Conservation (phyloP, 2,113 vertebrate species). For the Melanerpes aurifrons region DNA sequence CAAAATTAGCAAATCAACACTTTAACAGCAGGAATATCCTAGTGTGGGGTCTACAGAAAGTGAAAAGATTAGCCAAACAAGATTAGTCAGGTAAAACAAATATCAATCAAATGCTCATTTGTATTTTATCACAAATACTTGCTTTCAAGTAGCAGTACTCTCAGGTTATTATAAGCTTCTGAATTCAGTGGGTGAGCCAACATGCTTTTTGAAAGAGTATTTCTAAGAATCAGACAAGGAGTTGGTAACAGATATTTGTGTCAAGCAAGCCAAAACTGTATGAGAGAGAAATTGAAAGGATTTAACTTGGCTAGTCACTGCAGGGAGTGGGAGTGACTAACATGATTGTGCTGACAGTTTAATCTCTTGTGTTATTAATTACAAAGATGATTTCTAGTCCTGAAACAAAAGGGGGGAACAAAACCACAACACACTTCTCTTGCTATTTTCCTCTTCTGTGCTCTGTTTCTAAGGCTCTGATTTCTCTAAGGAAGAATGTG, state of each 20-base stretch:
- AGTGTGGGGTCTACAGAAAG: not conserved
- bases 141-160: not conserved
- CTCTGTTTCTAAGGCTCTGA: not conserved
- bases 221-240: not conserved
- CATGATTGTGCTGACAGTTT: not conserved
- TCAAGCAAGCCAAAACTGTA: not conserved
- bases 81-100: no score
- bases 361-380: not conserved
- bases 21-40: not conserved
- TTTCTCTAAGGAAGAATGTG: not conserved
- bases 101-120: no score
- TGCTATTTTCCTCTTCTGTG: not conserved
- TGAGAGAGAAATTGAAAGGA: not conserved
- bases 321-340: not conserved
- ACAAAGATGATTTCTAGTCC: not conserved
- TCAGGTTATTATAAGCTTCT: not conserved
- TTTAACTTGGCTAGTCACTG: not conserved
- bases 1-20: not conserved
- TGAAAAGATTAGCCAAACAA: not conserved
- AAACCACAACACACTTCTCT: not conserved
- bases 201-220: not conserved
- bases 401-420: not conserved
- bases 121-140: no score
- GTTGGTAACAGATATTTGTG: not conserved
- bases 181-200: not conserved